Conservation (phyloP, 2,113 vertebrate genomes). For the Turdus rufiventris region DNA sequence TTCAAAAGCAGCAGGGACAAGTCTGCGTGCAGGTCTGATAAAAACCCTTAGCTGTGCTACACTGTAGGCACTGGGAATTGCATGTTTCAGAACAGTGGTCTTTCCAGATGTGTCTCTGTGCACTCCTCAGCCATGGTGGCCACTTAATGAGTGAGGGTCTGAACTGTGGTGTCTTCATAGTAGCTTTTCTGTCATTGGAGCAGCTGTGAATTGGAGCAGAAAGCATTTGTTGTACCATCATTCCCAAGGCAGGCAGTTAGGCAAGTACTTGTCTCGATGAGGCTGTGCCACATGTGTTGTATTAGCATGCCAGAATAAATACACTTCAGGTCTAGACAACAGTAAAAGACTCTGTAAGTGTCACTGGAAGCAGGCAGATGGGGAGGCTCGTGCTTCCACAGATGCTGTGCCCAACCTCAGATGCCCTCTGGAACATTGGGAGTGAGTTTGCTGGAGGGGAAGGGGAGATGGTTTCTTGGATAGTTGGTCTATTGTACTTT, state of each 20-base stretch:
- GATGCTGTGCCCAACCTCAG: neutral
- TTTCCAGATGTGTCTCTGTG: neutral
- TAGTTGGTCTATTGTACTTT: neutral
- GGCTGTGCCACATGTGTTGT: neutral
- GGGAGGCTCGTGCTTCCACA: neutral
- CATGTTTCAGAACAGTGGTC: neutral
- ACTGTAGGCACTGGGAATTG: neutral
- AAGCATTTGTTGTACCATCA: neutral
- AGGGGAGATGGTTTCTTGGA: neutral
- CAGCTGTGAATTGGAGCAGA: conserved; percentile 41
- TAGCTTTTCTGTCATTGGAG: neutral
- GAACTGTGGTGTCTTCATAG: fast-evolving
- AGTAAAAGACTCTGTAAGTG: neutral
- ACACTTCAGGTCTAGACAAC: neutral
- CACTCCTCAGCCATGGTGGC: neutral
- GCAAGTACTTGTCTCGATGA: neutral
- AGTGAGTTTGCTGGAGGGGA: neutral
- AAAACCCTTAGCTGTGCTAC: neutral
- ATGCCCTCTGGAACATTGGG: neutral
- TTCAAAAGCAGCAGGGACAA: neutral
- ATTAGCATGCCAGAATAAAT: conserved; percentile 2
- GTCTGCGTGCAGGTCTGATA: neutral
- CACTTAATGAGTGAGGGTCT: neutral
- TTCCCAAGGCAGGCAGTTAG: neutral
- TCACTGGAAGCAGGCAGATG: neutral